These are phyloP conservation scores for Regulus satrapa DNA, from an alignment of 2,113 vertebrate species.

Conservation along the genomic window DNA sequence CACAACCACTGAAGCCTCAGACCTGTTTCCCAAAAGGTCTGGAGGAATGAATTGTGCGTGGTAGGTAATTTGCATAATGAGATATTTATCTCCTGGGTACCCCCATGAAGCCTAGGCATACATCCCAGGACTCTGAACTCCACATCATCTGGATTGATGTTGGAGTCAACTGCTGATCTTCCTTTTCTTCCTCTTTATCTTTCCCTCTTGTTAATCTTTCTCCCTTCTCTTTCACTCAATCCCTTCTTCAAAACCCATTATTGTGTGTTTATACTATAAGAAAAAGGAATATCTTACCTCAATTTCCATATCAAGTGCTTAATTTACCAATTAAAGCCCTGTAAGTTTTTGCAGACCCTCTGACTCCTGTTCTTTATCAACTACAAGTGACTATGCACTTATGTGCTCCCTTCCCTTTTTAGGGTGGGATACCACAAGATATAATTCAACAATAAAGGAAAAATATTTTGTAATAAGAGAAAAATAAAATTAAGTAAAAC, in stretches of 20 bases:
- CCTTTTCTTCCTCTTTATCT: background rate
- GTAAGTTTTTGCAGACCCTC: background rate
- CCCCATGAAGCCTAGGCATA: background rate
- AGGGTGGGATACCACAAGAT: background rate
- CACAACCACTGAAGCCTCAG: rapidly evolving
- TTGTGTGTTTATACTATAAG: background rate
- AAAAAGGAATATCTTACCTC: background rate
- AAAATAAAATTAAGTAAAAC: background rate
- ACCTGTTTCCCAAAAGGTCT: background rate
- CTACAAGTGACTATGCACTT: background rate
- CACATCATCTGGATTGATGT: rapidly evolving
- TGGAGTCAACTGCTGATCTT: background rate
- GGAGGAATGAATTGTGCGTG: background rate
- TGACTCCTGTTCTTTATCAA: background rate
- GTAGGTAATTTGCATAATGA: background rate
- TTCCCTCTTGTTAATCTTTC: background rate
- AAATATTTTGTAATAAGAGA: background rate
- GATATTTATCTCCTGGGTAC: background rate
- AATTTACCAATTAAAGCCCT: background rate
- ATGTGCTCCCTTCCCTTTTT: background rate
- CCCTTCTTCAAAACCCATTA: background rate
- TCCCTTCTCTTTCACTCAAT: background rate
- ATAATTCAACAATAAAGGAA: background rate
- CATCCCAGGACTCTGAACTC: background rate
- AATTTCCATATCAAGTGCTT: background rate